Evolutionary conservation across 1,140 invertebrate genomes (phyloP).

Genomic region (Achatina immaculata): DNA sequence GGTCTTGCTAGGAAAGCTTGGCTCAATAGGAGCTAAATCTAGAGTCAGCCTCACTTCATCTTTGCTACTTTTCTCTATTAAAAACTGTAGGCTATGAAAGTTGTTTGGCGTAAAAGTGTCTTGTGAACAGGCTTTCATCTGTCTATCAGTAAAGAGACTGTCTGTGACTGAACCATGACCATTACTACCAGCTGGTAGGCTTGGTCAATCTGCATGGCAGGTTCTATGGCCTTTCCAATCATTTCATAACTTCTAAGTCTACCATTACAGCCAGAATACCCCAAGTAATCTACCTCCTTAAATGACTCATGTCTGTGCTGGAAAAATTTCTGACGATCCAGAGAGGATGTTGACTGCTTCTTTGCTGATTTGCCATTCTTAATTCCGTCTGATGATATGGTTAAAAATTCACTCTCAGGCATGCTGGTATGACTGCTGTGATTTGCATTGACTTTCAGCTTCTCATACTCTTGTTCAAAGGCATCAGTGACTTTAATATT

Average conservation of each 20-base stretch:
- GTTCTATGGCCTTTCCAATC: too few species aligned
- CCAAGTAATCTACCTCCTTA: neutral
- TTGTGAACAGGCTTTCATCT: too few species aligned
- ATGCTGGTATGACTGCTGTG: neutral
- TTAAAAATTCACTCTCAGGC: neutral
- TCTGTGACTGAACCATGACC: too few species aligned
- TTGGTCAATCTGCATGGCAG: too few species aligned
- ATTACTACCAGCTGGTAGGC: too few species aligned
- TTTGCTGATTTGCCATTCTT: neutral
- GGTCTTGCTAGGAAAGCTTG: too few species aligned
- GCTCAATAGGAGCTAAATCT: too few species aligned
- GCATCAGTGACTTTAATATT: neutral
- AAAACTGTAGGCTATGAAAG: too few species aligned
- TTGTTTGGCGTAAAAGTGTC: too few species aligned
- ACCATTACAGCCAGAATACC: neutral
- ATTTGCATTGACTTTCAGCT: neutral
- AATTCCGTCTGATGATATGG: neutral
- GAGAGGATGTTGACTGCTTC: slow-evolving; percentile 6
- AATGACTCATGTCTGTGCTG: neutral
- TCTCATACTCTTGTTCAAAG: slow-evolving; percentile 8
- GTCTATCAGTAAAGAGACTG: too few species aligned
- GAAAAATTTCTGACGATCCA: slow-evolving; percentile 4
- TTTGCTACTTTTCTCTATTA: too few species aligned
- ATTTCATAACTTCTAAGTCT: neutral
- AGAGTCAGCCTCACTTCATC: too few species aligned